phyloP scores from a whole-genome alignment of 2,888 invertebrate species.

The Odontocolon sp. region DNA sequence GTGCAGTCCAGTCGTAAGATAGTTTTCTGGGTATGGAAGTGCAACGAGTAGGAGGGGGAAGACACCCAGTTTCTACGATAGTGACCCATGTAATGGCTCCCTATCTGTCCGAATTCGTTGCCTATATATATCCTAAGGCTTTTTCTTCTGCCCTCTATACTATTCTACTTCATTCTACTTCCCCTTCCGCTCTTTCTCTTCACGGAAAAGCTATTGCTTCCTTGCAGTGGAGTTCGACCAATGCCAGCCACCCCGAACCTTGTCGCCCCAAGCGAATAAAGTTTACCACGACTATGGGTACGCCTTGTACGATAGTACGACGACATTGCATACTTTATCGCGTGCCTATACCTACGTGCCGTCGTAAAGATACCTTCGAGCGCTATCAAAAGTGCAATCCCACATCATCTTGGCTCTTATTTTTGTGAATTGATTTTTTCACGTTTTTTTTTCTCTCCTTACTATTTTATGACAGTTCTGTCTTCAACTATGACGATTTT shows the following conservation, averaged over 20 bases:
- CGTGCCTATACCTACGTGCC: background rate
- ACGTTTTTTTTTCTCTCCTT: background rate
- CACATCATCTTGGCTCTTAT: conserved; percentile 10
- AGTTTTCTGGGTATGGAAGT: conserved; percentile 44
- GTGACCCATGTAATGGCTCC: conserved; percentile 59
- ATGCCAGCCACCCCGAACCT: conserved; percentile 46
- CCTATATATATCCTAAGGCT: conserved; percentile 42
- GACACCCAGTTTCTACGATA: conserved; percentile 52
- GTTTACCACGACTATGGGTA: conserved; percentile 50
- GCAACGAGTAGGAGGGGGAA: conserved; percentile 17
- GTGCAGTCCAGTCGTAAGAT: conserved; percentile 50
- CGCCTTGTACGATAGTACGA: conserved; percentile 43
- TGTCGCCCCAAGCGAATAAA: conserved; percentile 54
- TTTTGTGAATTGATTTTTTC: conserved; percentile 28
- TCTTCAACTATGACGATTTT: background rate
- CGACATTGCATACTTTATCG: conserved; percentile 44
- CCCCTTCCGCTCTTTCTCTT: conserved; percentile 13
- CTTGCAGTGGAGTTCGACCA: conserved; percentile 44
- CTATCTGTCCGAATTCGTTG: conserved; percentile 57
- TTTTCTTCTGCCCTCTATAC: conserved; percentile 33
- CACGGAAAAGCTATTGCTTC: conserved; percentile 53
- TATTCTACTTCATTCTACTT: conserved; percentile 3
- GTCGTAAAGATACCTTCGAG: conserved; percentile 47
- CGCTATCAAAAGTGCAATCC: conserved; percentile 30
- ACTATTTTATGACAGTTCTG: background rate